Percentiles rank a stretch among this genome's conserved stretches.
Conservation (phyloP, 1,140 invertebrate species). For the Eumaeus atala region DNA sequence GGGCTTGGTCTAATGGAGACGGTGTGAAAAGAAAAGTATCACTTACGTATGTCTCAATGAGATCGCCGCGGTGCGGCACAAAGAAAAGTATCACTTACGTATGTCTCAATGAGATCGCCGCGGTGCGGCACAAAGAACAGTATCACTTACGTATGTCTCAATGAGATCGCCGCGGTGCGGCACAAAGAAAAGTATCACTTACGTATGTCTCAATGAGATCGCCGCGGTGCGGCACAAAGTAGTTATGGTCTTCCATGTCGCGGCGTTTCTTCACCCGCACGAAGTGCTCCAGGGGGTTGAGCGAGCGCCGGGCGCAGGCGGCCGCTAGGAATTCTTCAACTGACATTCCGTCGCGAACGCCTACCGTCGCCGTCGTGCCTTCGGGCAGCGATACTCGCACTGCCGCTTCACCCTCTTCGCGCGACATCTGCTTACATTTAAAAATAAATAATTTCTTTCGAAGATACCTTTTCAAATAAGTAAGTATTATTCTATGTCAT, state of each 20-base stretch:
- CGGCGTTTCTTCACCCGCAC: constrained; percentile 94
- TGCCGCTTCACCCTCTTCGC: constrained; percentile 88
- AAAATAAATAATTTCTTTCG: too few species aligned
- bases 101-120: constrained; percentile 94
- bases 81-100: too few species aligned
- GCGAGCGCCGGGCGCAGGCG: constrained; percentile 91
- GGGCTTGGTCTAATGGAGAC: not conserved
- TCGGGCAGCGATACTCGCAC: constrained; percentile 94
- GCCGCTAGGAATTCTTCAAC: constrained; percentile 95
- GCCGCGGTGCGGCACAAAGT: constrained; percentile 93
- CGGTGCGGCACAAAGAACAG: constrained; percentile 94
- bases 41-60: too few species aligned
- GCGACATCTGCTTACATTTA: constrained; percentile 77
- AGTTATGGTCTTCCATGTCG: constrained; percentile 96
- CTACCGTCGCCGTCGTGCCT: constrained; percentile 84
- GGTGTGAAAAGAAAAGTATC: not conserved
- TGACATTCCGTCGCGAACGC: constrained; percentile 91
- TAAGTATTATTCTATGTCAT: too few species aligned
- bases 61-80: too few species aligned
- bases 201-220: constrained; percentile 97
- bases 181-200: constrained; percentile 77
- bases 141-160: constrained; percentile 95
- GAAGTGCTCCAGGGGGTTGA: constrained; percentile 96
- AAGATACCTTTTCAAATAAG: too few species aligned
- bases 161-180: constrained; percentile 93